Conservation (phyloP, 2,797 vertebrate species). For the Psittacula echo region DNA sequence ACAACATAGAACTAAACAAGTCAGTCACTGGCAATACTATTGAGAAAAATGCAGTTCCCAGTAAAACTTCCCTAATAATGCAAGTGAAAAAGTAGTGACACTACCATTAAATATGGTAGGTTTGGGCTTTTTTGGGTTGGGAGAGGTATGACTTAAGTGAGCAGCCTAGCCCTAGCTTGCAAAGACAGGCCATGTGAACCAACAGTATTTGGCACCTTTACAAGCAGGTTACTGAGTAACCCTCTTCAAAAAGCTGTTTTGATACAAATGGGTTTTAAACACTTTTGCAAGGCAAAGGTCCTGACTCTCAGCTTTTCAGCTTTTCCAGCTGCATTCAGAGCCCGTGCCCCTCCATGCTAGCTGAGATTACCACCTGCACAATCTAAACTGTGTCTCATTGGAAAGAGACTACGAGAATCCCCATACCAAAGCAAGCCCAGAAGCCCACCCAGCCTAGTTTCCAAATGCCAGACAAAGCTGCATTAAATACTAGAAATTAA, state of each 20-base stretch:
- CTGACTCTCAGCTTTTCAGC: fast-evolving
- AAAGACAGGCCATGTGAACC: not conserved
- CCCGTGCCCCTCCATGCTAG: not conserved
- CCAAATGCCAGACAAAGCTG: not conserved
- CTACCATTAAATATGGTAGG: not conserved
- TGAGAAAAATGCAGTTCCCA: not conserved
- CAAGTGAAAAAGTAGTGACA: not conserved
- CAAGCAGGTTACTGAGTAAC: not conserved
- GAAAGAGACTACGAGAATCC: not conserved
- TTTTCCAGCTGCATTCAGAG: not conserved
- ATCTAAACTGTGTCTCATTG: not conserved
- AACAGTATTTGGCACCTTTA: not conserved
- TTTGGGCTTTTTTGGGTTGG: not conserved
- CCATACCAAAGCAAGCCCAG: not conserved
- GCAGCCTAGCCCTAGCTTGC: not conserved
- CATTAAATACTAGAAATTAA: not conserved
- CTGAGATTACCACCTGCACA: not conserved
- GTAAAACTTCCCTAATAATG: not conserved
- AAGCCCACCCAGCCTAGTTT: not conserved
- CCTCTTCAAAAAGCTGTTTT: not conserved
- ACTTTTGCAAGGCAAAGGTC: not conserved
- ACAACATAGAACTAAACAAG: not conserved
- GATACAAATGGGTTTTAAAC: not conserved
- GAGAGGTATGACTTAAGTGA: not conserved
- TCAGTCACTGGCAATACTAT: not conserved